Conservation (phyloP, 2,797 vertebrate species). For the Eulemur rubriventer region DNA sequence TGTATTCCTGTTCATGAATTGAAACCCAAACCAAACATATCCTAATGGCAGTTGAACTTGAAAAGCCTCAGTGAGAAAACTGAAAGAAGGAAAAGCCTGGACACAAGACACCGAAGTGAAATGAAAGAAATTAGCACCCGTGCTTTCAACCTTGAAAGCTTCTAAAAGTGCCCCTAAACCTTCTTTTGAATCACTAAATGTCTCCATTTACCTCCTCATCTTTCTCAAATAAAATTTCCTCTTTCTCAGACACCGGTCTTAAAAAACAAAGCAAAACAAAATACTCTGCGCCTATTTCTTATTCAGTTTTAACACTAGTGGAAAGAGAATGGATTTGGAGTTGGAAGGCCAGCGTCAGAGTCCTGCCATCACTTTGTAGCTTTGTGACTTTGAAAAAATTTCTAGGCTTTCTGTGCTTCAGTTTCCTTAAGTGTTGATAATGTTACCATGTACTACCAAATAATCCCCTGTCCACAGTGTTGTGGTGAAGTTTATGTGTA, state of each 20-base stretch:
- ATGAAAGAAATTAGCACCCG: neutral
- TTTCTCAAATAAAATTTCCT: constrained; percentile 38
- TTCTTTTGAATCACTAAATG: constrained; percentile 5
- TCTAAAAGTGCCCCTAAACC: neutral
- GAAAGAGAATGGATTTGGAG: neutral
- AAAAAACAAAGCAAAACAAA: constrained; percentile 35
- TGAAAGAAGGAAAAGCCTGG: neutral
- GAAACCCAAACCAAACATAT: neutral
- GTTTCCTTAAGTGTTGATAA: neutral
- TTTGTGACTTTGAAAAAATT: neutral
- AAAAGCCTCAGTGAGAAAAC: neutral
- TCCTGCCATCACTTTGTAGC: neutral
- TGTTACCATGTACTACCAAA: neutral
- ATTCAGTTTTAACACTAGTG: neutral
- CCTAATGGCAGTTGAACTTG: constrained; percentile 14
- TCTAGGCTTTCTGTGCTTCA: constrained; percentile 28
- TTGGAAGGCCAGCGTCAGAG: neutral
- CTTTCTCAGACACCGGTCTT: constrained; percentile 2
- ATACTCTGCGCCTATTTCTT: neutral
- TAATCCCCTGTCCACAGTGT: neutral
- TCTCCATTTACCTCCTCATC: constrained; percentile 28
- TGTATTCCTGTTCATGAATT: neutral
- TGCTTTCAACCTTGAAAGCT: neutral
- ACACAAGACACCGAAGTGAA: neutral
- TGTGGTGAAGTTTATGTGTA: neutral